phyloP scores from a whole-genome alignment of 2,888 invertebrate species.

The Alloscopus bannaensis region DNA sequence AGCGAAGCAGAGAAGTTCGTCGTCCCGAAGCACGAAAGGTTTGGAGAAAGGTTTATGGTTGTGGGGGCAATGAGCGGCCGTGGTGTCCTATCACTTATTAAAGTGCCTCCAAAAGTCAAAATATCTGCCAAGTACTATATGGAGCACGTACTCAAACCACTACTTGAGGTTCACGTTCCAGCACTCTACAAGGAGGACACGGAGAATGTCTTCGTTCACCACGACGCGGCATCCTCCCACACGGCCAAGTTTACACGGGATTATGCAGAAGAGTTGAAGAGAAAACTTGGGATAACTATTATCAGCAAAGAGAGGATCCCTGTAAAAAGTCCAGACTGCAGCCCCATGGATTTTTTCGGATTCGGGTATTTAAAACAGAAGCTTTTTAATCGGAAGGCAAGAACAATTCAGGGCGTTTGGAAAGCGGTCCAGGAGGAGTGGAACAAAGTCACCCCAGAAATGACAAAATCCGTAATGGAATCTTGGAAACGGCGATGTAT shows the following conservation, averaged over 20 bases:
- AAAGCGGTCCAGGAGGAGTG: constrained; percentile 37
- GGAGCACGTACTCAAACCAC: constrained; percentile 25
- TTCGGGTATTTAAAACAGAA: constrained; percentile 56
- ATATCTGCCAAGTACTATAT: constrained; percentile 38
- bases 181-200: constrained; percentile 31
- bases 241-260: constrained; percentile 17
- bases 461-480: not conserved
- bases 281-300: constrained; percentile 36
- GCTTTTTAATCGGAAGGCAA: constrained; percentile 28
- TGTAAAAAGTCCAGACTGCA: constrained; percentile 50
- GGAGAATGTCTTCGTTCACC: constrained; percentile 43
- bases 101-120: constrained; percentile 53
- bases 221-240: constrained; percentile 49
- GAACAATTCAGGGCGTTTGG: constrained; percentile 35
- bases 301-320: constrained; percentile 38
- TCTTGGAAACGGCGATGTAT: constrained; percentile 7
- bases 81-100: constrained; percentile 46
- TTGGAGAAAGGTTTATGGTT: not conserved
- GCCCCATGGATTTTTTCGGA: constrained; percentile 56
- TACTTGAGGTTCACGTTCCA: constrained; percentile 20
- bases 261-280: constrained; percentile 22
- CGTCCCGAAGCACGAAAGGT: not conserved
- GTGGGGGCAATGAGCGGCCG: not conserved
- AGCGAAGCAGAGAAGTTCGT: not conserved
- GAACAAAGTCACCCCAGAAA: constrained; percentile 14